Base-by-base conservation (phyloP, 1,140 invertebrate genomes). In the Chionoecetes opilio region DNA sequence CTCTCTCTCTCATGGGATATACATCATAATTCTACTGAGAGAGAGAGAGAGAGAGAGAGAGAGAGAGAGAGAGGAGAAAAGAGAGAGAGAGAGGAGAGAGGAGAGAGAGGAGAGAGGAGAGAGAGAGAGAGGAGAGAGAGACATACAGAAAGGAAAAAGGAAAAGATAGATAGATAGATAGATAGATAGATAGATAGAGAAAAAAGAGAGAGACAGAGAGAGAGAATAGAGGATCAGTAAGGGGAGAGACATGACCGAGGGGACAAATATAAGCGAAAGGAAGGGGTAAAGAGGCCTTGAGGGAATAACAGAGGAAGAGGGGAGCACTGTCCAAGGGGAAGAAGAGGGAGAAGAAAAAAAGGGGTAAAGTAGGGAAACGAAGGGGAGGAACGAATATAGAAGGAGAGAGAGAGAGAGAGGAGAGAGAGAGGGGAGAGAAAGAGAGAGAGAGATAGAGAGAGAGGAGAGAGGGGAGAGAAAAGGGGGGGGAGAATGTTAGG, bases 41-140 rank as follows among this genome's bases (percentile, higher is more conserved):
- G 91, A 92, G 91, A 75, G 46, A 75, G 46, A 75, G 46, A 75
- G 46, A 75, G 90, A 63, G 41, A 63, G 41, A 63, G 90, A 63
- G 90, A 63, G 41, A 63, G 41, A 63, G 90, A 63, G 41, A 63
- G 41, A 63, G 41, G 29, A 46, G 29, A n/a, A 63, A n/a, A 63
- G 41, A 63, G 90, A 63, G 41, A 0, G 41, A 14, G 0, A 21
- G 5, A 32, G 90, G 9, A 21, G 2, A 11, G 0, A 53, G n/a
- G 3, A 31, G 37, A 38, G n/a, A 38, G 11, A 89, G 37, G 37
- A 14, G 38, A 41, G 14, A 53, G 46, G 46, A 0, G 11, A 17
- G 46, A 53, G 21, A 53, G 46, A 92, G 91, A 92, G 91, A 92
- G 91, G 46, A 75, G 46, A 75, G 46, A 75, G 46, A 75, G 90